Evolutionary conservation across 2,113 vertebrate species (phyloP).

Genomic region (Cichladusa arquata): DNA sequence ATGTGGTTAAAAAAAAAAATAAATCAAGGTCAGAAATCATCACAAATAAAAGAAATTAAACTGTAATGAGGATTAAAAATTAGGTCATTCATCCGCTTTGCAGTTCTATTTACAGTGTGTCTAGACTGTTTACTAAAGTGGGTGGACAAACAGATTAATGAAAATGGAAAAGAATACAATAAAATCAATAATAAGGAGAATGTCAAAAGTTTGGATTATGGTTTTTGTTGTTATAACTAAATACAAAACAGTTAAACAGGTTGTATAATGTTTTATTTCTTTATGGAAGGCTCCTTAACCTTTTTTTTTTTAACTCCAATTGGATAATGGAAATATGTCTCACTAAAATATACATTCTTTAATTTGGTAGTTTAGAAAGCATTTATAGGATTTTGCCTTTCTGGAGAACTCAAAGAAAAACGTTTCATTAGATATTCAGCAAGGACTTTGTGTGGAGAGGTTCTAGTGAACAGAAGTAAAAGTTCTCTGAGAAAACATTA

Average conservation of each 20-base stretch:
- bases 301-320: background rate
- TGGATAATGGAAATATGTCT: background rate
- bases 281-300: background rate
- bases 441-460: background rate
- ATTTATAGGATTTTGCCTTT: background rate
- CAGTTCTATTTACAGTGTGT: background rate
- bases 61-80: constrained; percentile 22
- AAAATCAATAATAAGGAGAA: constrained; percentile 9
- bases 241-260: background rate
- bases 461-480: background rate
- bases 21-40: constrained; percentile 22
- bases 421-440: background rate
- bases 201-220: background rate
- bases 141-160: background rate
- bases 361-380: background rate
- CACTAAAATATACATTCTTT: background rate
- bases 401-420: background rate
- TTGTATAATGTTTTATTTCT: background rate
- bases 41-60: constrained; percentile 40
- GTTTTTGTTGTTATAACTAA: background rate
- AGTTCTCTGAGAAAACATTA: background rate
- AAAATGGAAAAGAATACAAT: background rate
- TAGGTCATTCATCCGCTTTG: constrained; percentile 34
- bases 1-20: background rate
- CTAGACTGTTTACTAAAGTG: constrained; percentile 22